Evolutionary conservation across 2,797 vertebrate genomes (phyloP).

Genomic region (Propithecus deckenii): DNA sequence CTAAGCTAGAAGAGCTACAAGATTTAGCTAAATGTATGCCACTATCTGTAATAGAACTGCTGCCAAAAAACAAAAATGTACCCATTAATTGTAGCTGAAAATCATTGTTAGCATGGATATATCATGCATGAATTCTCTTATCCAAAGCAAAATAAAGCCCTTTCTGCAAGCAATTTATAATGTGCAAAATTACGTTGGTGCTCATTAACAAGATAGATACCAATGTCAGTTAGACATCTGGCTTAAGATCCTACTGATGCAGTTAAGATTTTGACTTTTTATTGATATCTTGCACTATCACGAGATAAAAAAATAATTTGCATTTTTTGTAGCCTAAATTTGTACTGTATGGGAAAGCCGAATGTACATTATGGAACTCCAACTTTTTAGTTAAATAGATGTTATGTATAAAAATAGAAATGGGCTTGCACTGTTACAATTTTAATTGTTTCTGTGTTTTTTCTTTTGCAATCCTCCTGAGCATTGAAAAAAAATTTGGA

Average conservation of each 20-base stretch:
- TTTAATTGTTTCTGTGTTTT: neutral
- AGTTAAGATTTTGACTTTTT: constrained; percentile 28
- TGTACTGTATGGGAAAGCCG: neutral
- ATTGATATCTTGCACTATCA: neutral
- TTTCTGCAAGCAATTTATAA: constrained; percentile 18
- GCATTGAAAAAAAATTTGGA: neutral
- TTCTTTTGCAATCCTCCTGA: neutral
- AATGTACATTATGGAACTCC: neutral
- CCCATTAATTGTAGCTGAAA: constrained; percentile 55
- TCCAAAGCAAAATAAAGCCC: neutral
- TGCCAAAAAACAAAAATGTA: constrained; percentile 37
- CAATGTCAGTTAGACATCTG: constrained; percentile 19
- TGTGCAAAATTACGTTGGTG: constrained; percentile 36
- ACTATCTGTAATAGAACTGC: neutral
- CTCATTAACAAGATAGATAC: constrained; percentile 40
- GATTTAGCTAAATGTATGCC: constrained; percentile 2
- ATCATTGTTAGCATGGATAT: constrained; percentile 31
- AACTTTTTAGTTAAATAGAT: neutral
- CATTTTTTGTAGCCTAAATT: neutral
- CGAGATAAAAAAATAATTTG: neutral
- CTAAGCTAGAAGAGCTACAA: neutral
- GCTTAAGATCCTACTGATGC: neutral
- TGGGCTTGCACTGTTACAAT: neutral
- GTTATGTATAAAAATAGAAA: neutral
- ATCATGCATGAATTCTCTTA: constrained; percentile 27